These are phyloP conservation scores for Tiaroga cobitis DNA, from an alignment of 2,797 vertebrate species.

Conservation along the genomic window DNA sequence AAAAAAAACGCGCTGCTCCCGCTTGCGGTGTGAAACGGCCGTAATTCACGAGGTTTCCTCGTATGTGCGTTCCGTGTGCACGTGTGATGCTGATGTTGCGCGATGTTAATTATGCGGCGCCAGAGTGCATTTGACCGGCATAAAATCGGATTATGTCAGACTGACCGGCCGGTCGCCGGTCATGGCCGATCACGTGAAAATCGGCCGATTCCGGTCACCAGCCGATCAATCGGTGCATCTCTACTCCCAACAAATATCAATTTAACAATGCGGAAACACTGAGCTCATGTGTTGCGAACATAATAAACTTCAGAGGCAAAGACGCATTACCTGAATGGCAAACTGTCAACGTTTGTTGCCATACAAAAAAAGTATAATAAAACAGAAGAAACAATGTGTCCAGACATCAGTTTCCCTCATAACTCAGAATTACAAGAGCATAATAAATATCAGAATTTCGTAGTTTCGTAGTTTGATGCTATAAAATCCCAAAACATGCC, in stretches of 20 bases:
- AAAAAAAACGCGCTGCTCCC: too few species aligned
- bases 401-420: conserved; percentile 25
- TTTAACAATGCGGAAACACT: conserved; percentile 61
- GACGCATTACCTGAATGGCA: conserved; percentile 32
- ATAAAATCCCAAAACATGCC: conserved; percentile 19
- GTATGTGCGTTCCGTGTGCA: too few species aligned
- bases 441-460: conserved; percentile 37
- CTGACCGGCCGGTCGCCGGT: too few species aligned
- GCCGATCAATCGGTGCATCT: too few species aligned
- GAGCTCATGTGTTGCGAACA: conserved; percentile 57
- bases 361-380: conserved; percentile 53
- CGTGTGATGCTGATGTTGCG: too few species aligned
- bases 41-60: too few species aligned
- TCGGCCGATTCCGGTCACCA: too few species aligned
- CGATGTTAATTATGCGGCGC: too few species aligned
- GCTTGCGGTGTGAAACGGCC: too few species aligned
- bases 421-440: conserved; percentile 42
- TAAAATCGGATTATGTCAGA: too few species aligned
- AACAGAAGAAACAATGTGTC: conserved; percentile 29
- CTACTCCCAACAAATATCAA: conserved; percentile 43
- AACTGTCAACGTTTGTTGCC: conserved; percentile 9
- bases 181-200: too few species aligned
- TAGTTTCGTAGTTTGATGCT: conserved; percentile 18
- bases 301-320: conserved; percentile 52
- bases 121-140: too few species aligned